A percentile compares a stretch with the other conserved stretches of the same genome.
phyloP scores from a whole-genome alignment of 2,888 invertebrate species.

The Abrostola tripartita region DNA sequence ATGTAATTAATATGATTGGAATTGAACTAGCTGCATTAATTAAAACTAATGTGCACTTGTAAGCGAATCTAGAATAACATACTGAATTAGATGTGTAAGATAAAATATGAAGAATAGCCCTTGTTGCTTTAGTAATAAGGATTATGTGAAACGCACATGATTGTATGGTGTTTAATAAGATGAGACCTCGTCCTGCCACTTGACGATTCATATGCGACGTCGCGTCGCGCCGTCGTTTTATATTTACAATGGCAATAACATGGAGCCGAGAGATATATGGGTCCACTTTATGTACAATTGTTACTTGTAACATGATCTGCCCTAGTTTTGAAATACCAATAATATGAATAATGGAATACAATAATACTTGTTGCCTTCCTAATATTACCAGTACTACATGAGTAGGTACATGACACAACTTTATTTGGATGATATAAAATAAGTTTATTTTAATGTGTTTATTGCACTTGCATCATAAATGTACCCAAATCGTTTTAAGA shows the following conservation, averaged over 20 bases:
- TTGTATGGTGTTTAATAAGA: slow-evolving; percentile 34
- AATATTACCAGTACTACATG: background rate
- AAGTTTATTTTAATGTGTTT: slow-evolving; percentile 4
- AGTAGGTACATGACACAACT: background rate
- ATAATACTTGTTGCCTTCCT: slow-evolving; percentile 5
- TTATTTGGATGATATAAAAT: background rate
- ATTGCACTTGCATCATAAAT: background rate
- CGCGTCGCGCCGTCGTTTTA: slow-evolving; percentile 58
- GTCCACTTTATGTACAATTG: slow-evolving; percentile 32
- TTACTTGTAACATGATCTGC: slow-evolving; percentile 27
- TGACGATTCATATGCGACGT: slow-evolving; percentile 66
- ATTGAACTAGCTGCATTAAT: slow-evolving; percentile 69
- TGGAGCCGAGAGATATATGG: slow-evolving; percentile 54
- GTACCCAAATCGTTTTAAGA: slow-evolving; percentile 2
- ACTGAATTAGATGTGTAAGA: slow-evolving; percentile 15
- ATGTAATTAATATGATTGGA: slow-evolving; percentile 72
- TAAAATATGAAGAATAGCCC: slow-evolving; percentile 21
- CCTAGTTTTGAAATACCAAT: slow-evolving; percentile 27
- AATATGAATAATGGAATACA: slow-evolving; percentile 1
- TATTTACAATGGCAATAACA: slow-evolving; percentile 64
- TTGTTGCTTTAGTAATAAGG: slow-evolving; percentile 28
- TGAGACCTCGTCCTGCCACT: slow-evolving; percentile 57
- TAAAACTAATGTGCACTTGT: slow-evolving; percentile 68
- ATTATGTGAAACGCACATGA: slow-evolving; percentile 17
- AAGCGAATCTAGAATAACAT: slow-evolving; percentile 59